These are phyloP conservation scores for Lampris megalopsis DNA, from an alignment of 2,113 vertebrate species.

Conservation along the genomic window DNA sequence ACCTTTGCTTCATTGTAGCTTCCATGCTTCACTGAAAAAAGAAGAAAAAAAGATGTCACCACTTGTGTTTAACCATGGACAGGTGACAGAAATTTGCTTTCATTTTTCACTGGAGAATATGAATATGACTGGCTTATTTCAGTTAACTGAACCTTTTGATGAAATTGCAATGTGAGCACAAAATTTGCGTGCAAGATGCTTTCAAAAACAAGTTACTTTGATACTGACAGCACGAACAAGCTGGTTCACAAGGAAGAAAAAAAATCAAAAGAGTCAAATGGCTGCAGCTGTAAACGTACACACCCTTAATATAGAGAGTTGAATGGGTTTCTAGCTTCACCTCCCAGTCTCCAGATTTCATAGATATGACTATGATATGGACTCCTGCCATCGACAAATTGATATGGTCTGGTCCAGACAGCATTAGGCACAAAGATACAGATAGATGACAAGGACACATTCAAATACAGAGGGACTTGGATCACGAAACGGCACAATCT, in stretches of 20 bases:
- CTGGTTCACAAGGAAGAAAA: no score
- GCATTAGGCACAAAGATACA: constrained; percentile 55
- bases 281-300: constrained; percentile 3
- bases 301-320: constrained; percentile 23
- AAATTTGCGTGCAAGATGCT: constrained; percentile 31
- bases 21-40: no score
- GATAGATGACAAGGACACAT: constrained; percentile 63
- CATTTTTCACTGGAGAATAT: neutral
- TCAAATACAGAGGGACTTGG: constrained; percentile 47
- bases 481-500: constrained; percentile 60
- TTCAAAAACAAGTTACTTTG: constrained; percentile 9
- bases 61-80: no score
- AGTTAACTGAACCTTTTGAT: constrained; percentile 56
- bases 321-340: constrained; percentile 32
- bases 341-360: constrained; percentile 6
- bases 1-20: no score
- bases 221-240: no score
- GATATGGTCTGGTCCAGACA: constrained; percentile 58
- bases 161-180: constrained; percentile 29
- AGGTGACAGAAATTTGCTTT: no score
- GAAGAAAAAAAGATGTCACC: no score
- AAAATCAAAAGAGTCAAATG: constrained; percentile 6
- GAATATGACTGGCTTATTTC: constrained; percentile 16
- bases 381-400: constrained; percentile 16
- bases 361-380: constrained; percentile 24